Evolutionary conservation across 2,888 invertebrate species (phyloP), one percentile per base, ranked within the genome.

Genomic region (Trichopria drosophilae): DNA sequence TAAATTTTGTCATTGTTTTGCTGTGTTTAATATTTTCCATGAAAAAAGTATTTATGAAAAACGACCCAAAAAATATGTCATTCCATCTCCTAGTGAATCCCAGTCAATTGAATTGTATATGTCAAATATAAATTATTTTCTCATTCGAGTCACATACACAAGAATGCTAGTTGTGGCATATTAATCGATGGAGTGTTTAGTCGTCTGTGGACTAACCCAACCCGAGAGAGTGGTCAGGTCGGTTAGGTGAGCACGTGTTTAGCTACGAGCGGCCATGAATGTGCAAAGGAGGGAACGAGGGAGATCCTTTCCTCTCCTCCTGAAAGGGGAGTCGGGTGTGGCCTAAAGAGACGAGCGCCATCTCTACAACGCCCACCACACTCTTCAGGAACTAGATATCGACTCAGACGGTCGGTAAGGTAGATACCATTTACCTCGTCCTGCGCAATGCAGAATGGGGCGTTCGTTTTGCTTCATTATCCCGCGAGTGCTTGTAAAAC

Each of bases 291-390:
- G 20, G 22, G 31, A 19, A 36, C 44, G 19, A 16, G 5, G 24
- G 12, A n/a, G n/a, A n/a, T n/a, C n/a, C n/a, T n/a, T n/a, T n/a
- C 13, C 18, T 20, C 22, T 49, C 45, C 29, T 51, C 58, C 50
- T 61, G 48, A 58, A 61, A 59, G 51, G 63, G 59, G 62, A 61
- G 68, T 66, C 68, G 70, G 68, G 69, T 69, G 72, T 71, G 71
- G 69, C 69, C 59, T 61, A 42, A 58, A 62, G 64, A 60, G 50
- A 42, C 50, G 53, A 64, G 58, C 70, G 73, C 72, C 75, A 72
- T 67, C 75, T 59, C 5, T 18, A 6, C 16, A 13, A 6, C n/a
- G 23, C 3, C 6, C n/a, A 1, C 10, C 6, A 50, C 45, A 67
- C 36, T 9, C 22, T 13, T 13, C 6, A 18, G 31, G n/a, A n/a